Evolutionary conservation across 1,140 invertebrate species (phyloP).

Genomic region (Platorchestia sp.): DNA sequence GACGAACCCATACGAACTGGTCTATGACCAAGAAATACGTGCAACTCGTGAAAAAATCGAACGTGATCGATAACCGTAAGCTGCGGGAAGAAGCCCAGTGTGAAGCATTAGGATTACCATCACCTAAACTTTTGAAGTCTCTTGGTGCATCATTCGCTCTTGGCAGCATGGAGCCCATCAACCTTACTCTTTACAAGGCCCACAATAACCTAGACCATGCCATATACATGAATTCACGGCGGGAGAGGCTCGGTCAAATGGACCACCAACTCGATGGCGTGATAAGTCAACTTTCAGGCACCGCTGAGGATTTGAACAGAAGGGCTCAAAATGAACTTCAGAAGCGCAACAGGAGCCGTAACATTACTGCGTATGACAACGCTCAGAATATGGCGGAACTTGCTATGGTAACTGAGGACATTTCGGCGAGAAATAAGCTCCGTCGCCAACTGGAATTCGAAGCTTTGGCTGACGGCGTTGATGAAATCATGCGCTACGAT

Average conservation of each 20-base stretch:
- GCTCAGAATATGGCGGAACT: slow-evolving; percentile 41
- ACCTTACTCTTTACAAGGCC: slow-evolving; percentile 11
- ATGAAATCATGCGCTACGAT: slow-evolving; percentile 62
- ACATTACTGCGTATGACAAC: slow-evolving; percentile 10
- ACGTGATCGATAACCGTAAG: slow-evolving; percentile 62
- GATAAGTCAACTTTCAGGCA: slow-evolving; percentile 55
- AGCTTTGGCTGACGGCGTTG: slow-evolving; percentile 60
- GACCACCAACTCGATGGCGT: slow-evolving; percentile 61
- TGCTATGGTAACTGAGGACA: slow-evolving; percentile 42
- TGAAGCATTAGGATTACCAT: slow-evolving; percentile 39
- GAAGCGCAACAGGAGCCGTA: neutral
- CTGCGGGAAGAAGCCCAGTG: slow-evolving; percentile 36
- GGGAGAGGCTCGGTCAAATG: slow-evolving; percentile 56
- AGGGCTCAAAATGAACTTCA: neutral
- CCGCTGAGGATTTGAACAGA: slow-evolving; percentile 57
- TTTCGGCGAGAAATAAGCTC: slow-evolving; percentile 56
- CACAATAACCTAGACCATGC: slow-evolving; percentile 65
- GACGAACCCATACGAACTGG: slow-evolving; percentile 66
- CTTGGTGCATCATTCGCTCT: neutral
- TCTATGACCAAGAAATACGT: slow-evolving; percentile 67
- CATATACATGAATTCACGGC: slow-evolving; percentile 54
- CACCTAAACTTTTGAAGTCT: neutral
- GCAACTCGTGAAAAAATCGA: slow-evolving; percentile 64
- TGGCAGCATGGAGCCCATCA: neutral
- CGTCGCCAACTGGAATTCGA: slow-evolving; percentile 59